Conservation (phyloP, 2,888 invertebrate species). For the Torymus auratus region DNA sequence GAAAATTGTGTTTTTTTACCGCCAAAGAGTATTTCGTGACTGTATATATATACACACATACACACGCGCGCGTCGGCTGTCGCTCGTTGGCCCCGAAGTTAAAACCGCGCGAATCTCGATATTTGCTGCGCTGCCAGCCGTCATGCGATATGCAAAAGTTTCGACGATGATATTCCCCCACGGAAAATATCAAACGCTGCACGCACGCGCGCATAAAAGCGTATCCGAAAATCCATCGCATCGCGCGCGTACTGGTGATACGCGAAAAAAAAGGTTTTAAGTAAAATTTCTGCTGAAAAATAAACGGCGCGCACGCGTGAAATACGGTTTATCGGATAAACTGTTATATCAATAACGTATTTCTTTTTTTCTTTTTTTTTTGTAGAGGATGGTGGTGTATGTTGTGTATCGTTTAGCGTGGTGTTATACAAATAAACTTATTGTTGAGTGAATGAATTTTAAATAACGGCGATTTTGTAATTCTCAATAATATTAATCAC, state of each 20-base stretch:
- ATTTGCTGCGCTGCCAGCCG: slow-evolving; percentile 6
- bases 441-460: no score
- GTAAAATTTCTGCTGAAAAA: slow-evolving; percentile 25
- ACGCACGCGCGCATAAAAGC: no score
- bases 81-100: no score
- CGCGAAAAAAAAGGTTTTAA: slow-evolving; percentile 9
- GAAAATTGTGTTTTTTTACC: slow-evolving; percentile 14
- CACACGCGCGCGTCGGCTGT: neutral
- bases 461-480: no score
- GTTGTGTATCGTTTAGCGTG: no score
- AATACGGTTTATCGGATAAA: neutral
- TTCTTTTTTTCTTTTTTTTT: no score
- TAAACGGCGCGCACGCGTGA: slow-evolving; percentile 2
- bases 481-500: no score
- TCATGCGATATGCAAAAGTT: slow-evolving; percentile 32
- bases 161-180: neutral
- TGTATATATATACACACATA: no score
- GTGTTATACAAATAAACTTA: no score
- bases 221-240: slow-evolving; percentile 27
- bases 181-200: slow-evolving; percentile 20
- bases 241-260: neutral
- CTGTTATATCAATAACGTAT: no score
- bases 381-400: no score
- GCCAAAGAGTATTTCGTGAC: slow-evolving; percentile 13
- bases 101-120: slow-evolving; percentile 35